phyloP scores from a whole-genome alignment of 2,888 invertebrate genomes.

The Sarcophaga carnaria region DNA sequence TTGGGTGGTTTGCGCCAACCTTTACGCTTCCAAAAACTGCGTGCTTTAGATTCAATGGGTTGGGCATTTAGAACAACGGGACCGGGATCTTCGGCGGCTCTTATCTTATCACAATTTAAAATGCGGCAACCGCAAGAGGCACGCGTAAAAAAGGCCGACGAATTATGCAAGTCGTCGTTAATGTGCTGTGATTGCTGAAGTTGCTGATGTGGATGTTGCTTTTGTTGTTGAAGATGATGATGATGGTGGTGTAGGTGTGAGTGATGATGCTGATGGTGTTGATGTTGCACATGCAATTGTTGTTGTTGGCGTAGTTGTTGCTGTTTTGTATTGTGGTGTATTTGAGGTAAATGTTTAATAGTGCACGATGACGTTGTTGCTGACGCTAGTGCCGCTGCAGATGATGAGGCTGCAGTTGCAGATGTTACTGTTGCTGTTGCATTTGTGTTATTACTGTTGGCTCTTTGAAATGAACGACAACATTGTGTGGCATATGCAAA shows the following conservation, averaged over 20 bases:
- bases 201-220: not conserved
- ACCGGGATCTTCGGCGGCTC: too few relatives aligned
- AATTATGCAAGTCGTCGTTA: conserved; percentile 36
- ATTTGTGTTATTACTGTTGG: conserved; percentile 70
- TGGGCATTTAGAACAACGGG: too few relatives aligned
- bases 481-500: too few relatives aligned
- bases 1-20: conserved; percentile 83
- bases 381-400: not conserved
- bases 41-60: conserved; percentile 78
- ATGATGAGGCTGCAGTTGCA: conserved; percentile 12
- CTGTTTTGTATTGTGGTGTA: not conserved
- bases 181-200: not conserved
- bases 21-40: conserved; percentile 87
- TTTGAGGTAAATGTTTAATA: too few relatives aligned
- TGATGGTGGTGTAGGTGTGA: not conserved
- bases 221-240: conserved; percentile 4
- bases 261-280: too few relatives aligned
- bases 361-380: conserved; percentile 13
- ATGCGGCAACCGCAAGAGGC: too few relatives aligned
- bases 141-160: too few relatives aligned
- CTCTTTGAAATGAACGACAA: too few relatives aligned
- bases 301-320: too few relatives aligned
- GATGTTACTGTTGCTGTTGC: conserved; percentile 69
- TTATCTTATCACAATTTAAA: too few relatives aligned
- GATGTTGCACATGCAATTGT: too few relatives aligned